Evolutionary conservation across 2,113 vertebrate species (phyloP).

Genomic region (Columba janthina): DNA sequence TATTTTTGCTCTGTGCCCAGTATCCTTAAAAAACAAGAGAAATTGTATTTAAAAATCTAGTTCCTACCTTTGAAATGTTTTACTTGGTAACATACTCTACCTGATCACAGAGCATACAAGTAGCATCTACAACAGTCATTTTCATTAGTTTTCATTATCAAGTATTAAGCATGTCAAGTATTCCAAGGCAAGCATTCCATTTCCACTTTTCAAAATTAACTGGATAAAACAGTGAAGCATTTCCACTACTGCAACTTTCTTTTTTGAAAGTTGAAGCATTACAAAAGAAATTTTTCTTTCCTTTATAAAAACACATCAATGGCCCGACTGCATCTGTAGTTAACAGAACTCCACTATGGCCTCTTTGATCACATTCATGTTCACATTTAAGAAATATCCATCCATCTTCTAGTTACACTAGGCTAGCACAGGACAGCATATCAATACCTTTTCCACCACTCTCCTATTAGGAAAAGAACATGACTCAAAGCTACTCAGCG

Average conservation of each 20-base stretch:
- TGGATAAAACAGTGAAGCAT: neutral
- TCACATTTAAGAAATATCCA: neutral
- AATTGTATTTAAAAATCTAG: neutral
- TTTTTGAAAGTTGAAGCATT: neutral
- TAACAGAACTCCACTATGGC: neutral
- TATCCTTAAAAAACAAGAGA: neutral
- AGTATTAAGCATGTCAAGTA: neutral
- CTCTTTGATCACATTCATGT: neutral
- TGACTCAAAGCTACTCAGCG: neutral
- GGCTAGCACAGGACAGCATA: neutral
- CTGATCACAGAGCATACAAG: neutral
- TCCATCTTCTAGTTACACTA: neutral
- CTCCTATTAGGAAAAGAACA: neutral
- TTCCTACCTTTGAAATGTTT: neutral
- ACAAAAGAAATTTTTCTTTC: neutral
- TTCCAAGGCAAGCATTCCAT: neutral
- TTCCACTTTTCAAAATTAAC: neutral
- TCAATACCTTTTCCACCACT: neutral
- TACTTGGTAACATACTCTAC: neutral
- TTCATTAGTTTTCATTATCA: neutral
- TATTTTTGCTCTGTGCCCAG: neutral
- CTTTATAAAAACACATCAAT: neutral
- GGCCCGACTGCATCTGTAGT: neutral
- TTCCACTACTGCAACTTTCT: neutral
- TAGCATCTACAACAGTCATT: neutral